Percentiles rank a stretch among this genome's conserved stretches.
Evolutionary conservation across 2,888 invertebrate species (phyloP).

Genomic region (Spodoptera picta): DNA sequence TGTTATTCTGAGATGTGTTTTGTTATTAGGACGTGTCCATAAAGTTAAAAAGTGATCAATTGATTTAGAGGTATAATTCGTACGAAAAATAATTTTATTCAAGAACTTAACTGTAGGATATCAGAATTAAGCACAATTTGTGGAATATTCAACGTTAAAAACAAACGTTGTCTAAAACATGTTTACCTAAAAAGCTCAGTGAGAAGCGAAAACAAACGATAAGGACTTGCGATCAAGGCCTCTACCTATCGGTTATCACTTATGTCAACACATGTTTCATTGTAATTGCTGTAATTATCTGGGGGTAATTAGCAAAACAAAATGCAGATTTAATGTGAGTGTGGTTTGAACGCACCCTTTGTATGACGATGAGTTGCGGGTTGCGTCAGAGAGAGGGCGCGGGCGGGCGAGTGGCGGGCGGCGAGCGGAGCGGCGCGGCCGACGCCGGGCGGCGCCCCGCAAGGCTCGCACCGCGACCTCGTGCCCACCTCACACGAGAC

Average conservation of each 20-base stretch:
- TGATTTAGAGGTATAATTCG: no score
- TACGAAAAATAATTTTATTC: no score
- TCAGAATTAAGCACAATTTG: conserved; percentile 13
- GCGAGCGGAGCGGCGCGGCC: conserved; percentile 35
- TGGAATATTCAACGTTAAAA: conserved; percentile 16
- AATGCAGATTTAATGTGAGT: conserved; percentile 1
- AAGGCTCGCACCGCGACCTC: conserved; percentile 61
- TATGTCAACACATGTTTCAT: conserved; percentile 18
- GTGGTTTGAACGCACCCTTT: conserved; percentile 39
- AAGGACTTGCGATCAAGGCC: conserved; percentile 33
- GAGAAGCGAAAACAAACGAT: conserved; percentile 29
- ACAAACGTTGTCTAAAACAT: conserved; percentile 11
- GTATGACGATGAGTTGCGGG: conserved; percentile 41
- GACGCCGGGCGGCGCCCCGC: conserved; percentile 51
- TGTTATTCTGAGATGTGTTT: conserved; percentile 48
- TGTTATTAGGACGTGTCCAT: conserved; percentile 34
- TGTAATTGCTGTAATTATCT: conserved; percentile 7
- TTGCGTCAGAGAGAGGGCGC: conserved; percentile 68
- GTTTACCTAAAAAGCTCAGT: conserved; percentile 16
- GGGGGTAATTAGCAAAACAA: conserved; percentile 10
- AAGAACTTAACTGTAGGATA: no score
- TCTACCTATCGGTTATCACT: conserved; percentile 17
- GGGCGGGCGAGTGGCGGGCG: conserved; percentile 40
- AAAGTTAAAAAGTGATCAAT: background rate
- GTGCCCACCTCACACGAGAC: conserved; percentile 68